Conservation (phyloP, 2,888 invertebrate genomes). For the Resseliella maxima region DNA sequence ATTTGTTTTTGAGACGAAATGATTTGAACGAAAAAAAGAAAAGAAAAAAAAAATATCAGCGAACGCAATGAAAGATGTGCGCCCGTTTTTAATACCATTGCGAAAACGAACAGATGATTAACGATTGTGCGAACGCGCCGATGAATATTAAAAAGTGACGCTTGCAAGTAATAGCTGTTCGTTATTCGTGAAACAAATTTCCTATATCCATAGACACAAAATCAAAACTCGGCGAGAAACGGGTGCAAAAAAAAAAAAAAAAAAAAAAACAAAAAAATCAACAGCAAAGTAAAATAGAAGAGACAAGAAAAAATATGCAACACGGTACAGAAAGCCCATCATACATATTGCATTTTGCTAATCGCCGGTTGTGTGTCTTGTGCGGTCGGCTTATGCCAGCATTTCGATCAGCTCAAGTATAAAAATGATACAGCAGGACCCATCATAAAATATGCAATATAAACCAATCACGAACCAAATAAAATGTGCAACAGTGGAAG, state of each 20-base stretch:
- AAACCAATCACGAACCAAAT: constrained; percentile 53
- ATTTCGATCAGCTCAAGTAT: constrained; percentile 40
- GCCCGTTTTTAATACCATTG: constrained; percentile 31
- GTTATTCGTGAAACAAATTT: constrained; percentile 33
- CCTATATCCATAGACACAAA: constrained; percentile 8
- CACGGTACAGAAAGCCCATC: background rate
- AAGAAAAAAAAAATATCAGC: background rate
- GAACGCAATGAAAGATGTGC: constrained; percentile 17
- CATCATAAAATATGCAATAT: constrained; percentile 54
- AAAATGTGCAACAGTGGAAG: constrained; percentile 7
- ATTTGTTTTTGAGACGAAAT: constrained; percentile 49
- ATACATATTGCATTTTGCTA: constrained; percentile 34
- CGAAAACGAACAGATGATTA: constrained; percentile 54
- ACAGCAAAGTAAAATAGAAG: background rate
- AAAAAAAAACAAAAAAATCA: background rate
- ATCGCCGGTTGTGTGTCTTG: constrained; percentile 24
- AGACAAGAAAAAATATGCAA: background rate
- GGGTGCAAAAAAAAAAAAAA: background rate
- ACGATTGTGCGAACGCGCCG: constrained; percentile 51
- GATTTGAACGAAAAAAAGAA: background rate
- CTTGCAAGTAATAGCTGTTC: constrained; percentile 24
- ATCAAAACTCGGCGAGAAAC: background rate
- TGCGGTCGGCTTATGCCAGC: constrained; percentile 46
- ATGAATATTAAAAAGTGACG: constrained; percentile 27
- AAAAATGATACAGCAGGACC: constrained; percentile 54